Evolutionary conservation across 1,140 invertebrate species (phyloP).

Genomic region (Drusus annulatus): DNA sequence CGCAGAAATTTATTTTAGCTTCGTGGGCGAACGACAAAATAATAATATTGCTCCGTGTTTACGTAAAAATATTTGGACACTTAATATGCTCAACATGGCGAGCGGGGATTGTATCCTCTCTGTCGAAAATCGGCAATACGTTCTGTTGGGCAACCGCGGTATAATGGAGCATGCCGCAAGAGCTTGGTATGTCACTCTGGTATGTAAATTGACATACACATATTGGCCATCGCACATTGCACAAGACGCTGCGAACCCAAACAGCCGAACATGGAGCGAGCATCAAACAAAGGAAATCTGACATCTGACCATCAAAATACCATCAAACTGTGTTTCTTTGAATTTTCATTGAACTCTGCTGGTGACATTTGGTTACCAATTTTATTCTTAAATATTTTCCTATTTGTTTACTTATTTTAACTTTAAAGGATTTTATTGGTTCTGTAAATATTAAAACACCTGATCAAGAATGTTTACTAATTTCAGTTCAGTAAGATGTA

Average conservation of each 20-base stretch:
- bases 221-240: constrained; percentile 12
- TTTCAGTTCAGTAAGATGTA: no score
- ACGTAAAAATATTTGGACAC: constrained; percentile 21
- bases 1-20: no score
- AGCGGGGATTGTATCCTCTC: background rate
- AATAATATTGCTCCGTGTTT: background rate
- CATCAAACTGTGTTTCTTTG: no score
- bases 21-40: background rate
- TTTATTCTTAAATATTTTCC: no score
- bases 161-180: constrained; percentile 8
- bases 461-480: no score
- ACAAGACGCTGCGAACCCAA: background rate
- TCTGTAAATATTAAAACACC: no score
- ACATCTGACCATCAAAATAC: no score
- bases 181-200: constrained; percentile 11
- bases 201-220: constrained; percentile 22
- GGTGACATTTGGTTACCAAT: no score
- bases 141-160: constrained; percentile 3
- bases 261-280: background rate
- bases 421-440: no score
- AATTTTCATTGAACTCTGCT: no score
- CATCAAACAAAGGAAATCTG: background rate
- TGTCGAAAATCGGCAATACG: constrained; percentile 5
- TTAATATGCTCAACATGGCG: constrained; percentile 16
- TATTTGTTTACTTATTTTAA: no score